Base-by-base conservation (phyloP, 2,888 invertebrate species). In the Athalia rosae region DNA sequence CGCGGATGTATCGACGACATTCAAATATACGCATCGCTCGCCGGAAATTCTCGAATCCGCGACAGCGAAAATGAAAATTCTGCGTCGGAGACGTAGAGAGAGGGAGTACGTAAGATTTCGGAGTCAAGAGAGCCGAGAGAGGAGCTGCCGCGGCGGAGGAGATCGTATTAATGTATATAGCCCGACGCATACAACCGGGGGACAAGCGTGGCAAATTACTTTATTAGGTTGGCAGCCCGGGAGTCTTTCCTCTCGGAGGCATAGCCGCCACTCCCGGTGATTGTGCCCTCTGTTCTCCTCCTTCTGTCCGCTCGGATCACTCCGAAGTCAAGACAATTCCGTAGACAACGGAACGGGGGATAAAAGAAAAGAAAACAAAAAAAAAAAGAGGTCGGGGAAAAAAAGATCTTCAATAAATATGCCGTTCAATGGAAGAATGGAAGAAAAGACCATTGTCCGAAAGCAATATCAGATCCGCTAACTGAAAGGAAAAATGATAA, bases 151-250 rank as follows among this genome's bases (percentile, higher is more conserved):
- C 28, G 28, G 78, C 76, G 79, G 76, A 77, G 80, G 79, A 80
- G 78, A 80, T 79, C 88, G 89, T 87, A 88, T 89, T 89, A 89
- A 88, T 89, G 88, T 88, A 87, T 88, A 87, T 88, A 87, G 87
- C 88, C 87, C 28, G 88, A 88, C 87, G 88, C 41, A 62, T 62
- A 74, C 61, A 61, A 61, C 28, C 71, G 88, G 88, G 88, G 87
- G 89, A 89, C 89, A 89, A 88, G 86, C 89, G 88, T 89, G 89
- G 89, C 89, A 89, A 89, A 89, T 89, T 89, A 87, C 89, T 89
- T 89, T 89, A 89, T 89, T 89, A 89, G 89, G 87, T 88, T 85
- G 88, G 86, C 87, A 88, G 87, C 84, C 88, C 87, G 84, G 88
- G 87, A 88, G 88, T 86, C 87, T 88, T 87, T 85, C 84, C 84